Base-by-base conservation (phyloP, 2,113 vertebrate species). In the Cheirogaleus medius region DNA sequence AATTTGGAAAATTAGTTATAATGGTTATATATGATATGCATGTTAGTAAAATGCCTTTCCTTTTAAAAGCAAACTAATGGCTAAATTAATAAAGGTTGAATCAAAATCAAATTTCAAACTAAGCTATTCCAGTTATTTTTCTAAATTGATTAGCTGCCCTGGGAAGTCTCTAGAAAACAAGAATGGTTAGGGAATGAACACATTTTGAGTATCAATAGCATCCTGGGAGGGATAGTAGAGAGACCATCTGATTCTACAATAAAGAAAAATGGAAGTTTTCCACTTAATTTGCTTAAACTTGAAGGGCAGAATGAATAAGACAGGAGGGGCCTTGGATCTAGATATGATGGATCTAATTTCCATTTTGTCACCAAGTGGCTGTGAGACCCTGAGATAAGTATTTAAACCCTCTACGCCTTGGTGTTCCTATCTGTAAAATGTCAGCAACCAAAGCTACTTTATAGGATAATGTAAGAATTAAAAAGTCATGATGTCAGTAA, bases 1-100 rank as follows among this genome's bases (percentile, higher is more conserved):
- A 83, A 95, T 94, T 91, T 96, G 42, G 54, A n/a, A 96, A 78
- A 91, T 94, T 52, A 87, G 27, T 92, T 78, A 23, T 86, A 86
- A 95, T 91, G 37, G 23, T 77, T 91, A 68, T 63, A 49, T 74
- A 58, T 44, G 71, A n/a, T 68, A 60, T 81, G 11, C 8, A 52
- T 63, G n/a, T 39, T 88, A 32, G 32, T 88, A 81, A 69, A 92
- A 71, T 74, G 39, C n/a, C 60, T 97, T 93, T 87, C 29, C 77
- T 68, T 94, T 71, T 78, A 68, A 90, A 69, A 76, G 58, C 49
- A 96, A 91, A 63, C 54, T 78, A 94, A 90, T 87, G 44, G 12
- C 68, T 89, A 63, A 88, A 71, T 88, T 85, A 68, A 92, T 92
- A 94, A 96, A 86, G 82, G 71, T 77, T 94, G 34, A 86, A 81